Conservation (phyloP, 2,888 invertebrate genomes). For the Ornithoptera priamus region DNA sequence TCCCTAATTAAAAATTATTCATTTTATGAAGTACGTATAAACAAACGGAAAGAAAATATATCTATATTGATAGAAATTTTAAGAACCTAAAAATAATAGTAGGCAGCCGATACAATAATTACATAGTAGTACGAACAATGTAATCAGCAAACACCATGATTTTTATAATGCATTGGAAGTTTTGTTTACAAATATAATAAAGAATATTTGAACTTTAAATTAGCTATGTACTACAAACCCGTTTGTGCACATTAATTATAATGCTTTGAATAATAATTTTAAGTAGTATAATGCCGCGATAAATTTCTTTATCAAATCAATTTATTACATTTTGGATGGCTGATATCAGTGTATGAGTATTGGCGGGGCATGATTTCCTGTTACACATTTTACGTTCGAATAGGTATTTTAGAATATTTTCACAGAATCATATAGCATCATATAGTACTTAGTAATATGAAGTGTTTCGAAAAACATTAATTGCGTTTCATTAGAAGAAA, state of each 20-base stretch:
- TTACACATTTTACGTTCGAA: conserved; percentile 1
- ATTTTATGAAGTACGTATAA: no score
- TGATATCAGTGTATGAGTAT: conserved; percentile 1
- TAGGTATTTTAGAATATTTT: background rate
- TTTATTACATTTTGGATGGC: background rate
- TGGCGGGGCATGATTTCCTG: background rate
- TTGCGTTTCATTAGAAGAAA: no score
- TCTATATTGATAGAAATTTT: no score
- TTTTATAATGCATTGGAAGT: no score
- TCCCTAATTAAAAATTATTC: no score
- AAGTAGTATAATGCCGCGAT: background rate
- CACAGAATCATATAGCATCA: background rate
- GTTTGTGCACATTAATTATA: background rate
- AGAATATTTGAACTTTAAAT: background rate
- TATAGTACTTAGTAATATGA: background rate
- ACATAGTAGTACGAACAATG: no score
- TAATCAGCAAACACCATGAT: no score
- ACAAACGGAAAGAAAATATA: no score
- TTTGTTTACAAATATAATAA: no score
- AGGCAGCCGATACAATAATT: no score
- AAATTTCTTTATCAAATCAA: background rate
- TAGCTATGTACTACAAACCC: background rate
- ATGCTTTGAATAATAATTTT: background rate
- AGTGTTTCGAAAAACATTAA: background rate
- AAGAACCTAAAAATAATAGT: no score